Conservation (phyloP, 2,797 vertebrate genomes). For the Pipistrellus pygmaeus region DNA sequence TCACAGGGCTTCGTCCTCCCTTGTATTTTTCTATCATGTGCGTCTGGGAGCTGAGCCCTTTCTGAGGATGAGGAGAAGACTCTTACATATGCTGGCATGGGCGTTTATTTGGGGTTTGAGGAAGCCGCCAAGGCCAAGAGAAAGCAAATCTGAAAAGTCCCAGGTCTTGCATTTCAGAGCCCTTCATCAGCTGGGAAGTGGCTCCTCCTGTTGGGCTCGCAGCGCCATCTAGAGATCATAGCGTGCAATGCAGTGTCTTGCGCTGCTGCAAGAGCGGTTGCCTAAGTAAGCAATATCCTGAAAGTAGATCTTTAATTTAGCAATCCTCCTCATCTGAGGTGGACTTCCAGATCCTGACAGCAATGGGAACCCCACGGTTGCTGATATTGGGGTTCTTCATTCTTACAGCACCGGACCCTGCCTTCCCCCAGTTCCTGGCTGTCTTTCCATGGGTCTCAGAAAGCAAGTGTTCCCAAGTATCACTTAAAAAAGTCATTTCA, state of each 20-base stretch:
- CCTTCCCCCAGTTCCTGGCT: not conserved
- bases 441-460: not conserved
- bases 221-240: slow-evolving; percentile 64
- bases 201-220: slow-evolving; percentile 38
- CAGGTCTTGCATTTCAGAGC: not conserved
- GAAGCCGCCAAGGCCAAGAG: not conserved
- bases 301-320: not conserved
- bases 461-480: not conserved
- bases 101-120: not conserved
- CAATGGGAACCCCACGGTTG: too few relatives aligned
- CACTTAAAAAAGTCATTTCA: not conserved
- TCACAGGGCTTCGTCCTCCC: too few relatives aligned
- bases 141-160: not conserved
- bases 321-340: not conserved
- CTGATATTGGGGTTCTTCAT: not conserved
- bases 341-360: not conserved
- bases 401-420: not conserved
- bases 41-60: not conserved
- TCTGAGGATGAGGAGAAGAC: not conserved
- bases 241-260: rapidly evolving
- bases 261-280: rapidly evolving
- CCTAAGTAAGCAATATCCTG: not conserved
- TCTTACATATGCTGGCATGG: not conserved
- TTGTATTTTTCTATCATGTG: not conserved
- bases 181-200: rapidly evolving